These are phyloP conservation scores for Calypte anna DNA, from an alignment of 2,113 vertebrate genomes.

Conservation along the genomic window DNA sequence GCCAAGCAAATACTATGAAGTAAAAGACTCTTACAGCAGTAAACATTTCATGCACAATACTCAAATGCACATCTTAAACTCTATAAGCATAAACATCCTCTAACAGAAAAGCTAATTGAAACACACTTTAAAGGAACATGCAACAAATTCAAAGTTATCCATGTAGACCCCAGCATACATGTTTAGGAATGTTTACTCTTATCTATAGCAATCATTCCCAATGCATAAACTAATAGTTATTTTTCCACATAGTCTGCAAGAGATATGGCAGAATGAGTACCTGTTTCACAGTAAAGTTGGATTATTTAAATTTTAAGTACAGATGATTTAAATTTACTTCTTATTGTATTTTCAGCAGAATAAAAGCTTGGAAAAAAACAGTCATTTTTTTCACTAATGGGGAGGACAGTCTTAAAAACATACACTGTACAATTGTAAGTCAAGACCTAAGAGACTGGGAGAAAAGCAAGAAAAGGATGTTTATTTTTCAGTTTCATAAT, in stretches of 20 bases:
- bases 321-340: neutral
- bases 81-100: neutral
- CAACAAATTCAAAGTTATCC: neutral
- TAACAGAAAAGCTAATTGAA: neutral
- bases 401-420: neutral
- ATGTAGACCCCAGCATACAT: neutral
- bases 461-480: neutral
- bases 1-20: slow-evolving; percentile 4
- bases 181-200: neutral
- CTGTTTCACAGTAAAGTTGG: neutral
- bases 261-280: neutral
- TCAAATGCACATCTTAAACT: neutral
- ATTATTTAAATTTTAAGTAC: neutral
- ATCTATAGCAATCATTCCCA: neutral
- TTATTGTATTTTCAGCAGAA: neutral
- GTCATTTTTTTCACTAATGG: neutral
- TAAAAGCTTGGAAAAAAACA: neutral
- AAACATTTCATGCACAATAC: neutral
- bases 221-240: neutral
- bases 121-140: neutral
- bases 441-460: neutral
- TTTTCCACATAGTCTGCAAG: neutral
- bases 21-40: slow-evolving; percentile 18
- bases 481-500: neutral
- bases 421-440: neutral